Evolutionary conservation across 2,113 vertebrate species (phyloP).

Genomic region (Gnathonemus longibarbis): DNA sequence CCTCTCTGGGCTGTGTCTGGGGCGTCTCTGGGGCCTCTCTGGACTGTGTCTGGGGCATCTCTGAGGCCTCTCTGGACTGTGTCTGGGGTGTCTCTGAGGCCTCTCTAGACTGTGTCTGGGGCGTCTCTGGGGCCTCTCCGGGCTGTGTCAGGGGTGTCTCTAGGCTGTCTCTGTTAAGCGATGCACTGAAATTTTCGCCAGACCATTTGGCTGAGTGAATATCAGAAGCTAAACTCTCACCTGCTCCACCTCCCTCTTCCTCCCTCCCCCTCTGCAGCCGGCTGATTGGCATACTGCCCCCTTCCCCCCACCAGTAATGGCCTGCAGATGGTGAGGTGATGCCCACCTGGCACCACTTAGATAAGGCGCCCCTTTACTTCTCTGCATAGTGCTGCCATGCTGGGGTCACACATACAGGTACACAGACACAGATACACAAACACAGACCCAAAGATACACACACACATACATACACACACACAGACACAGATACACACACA

Average conservation of each 20-base stretch:
- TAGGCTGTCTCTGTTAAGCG: not conserved
- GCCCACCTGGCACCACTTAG: not conserved
- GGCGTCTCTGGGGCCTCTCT: not conserved
- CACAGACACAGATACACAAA: not conserved
- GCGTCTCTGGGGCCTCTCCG: too few relatives aligned
- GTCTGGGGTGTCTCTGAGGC: not conserved
- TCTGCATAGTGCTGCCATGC: not conserved
- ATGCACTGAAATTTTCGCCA: not conserved
- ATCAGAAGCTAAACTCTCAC: not conserved
- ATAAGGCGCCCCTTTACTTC: not conserved
- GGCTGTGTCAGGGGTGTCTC: not conserved
- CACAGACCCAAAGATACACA: not conserved
- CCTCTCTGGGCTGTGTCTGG: not conserved
- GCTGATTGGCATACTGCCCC: not conserved
- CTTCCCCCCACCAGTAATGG: not conserved
- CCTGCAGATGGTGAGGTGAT: constrained; percentile 9
- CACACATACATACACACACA: not conserved
- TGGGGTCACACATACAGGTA: not conserved
- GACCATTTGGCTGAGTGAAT: not conserved
- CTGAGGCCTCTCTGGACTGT: not conserved
- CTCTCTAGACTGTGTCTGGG: too few relatives aligned
- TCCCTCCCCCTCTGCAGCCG: not conserved
- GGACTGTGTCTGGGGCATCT: not conserved
- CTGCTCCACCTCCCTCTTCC: not conserved
- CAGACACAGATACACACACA: not conserved